Conservation (phyloP, 1,140 invertebrate species). For the Olivierus martensii region DNA sequence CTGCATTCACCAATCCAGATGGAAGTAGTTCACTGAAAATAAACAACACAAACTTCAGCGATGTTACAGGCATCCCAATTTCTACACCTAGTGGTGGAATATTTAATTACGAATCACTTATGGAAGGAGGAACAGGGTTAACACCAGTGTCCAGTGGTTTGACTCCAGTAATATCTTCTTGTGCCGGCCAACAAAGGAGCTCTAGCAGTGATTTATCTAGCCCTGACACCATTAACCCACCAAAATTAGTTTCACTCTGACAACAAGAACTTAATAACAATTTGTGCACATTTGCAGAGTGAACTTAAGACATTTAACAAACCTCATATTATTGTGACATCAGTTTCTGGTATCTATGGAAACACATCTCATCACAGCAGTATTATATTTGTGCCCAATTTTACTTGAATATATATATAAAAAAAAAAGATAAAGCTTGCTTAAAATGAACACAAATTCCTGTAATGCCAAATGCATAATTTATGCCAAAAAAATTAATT, state of each 20-base stretch:
- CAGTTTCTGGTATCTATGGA: too few relatives aligned
- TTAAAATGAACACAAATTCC: too few relatives aligned
- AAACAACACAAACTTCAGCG: conserved; percentile 21
- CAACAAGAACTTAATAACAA: too few relatives aligned
- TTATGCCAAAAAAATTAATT: too few relatives aligned
- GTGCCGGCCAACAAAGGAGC: conserved; percentile 50
- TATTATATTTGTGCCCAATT: too few relatives aligned
- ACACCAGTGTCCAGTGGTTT: conserved; percentile 47
- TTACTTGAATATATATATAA: too few relatives aligned
- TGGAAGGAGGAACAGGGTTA: conserved; percentile 80
- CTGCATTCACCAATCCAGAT: conserved; percentile 26
- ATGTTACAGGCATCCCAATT: conserved; percentile 54
- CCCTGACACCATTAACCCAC: conserved; percentile 46
- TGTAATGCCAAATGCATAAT: too few relatives aligned
- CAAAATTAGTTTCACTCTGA: conserved; percentile 56
- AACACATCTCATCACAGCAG: too few relatives aligned
- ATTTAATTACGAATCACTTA: conserved; percentile 82
- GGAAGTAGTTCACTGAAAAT: conserved; percentile 16
- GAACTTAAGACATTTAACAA: too few relatives aligned
- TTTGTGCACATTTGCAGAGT: too few relatives aligned
- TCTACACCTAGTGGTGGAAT: conserved; percentile 75
- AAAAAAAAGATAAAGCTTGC: too few relatives aligned
- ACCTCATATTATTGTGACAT: too few relatives aligned
- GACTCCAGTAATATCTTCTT: conserved; percentile 37
- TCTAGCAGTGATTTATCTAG: conserved; percentile 42